Evolutionary conservation across 2,888 invertebrate genomes (phyloP), one percentile per base, ranked within the genome.

Genomic region (Apocheima hispidaria): DNA sequence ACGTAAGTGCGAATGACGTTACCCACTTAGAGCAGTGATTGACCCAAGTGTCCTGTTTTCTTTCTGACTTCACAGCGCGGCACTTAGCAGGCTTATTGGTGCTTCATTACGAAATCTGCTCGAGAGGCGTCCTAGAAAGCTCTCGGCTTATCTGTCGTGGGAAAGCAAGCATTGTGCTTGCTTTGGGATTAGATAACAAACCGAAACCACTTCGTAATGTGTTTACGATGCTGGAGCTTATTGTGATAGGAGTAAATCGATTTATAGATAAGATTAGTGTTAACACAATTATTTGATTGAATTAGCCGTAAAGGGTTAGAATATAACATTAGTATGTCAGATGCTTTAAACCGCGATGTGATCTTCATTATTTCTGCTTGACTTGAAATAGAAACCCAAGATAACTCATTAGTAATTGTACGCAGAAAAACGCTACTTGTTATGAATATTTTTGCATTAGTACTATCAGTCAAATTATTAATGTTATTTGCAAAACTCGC

Each of bases 131-230:
- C 10, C 55, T 52, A 72, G 72, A 80, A 75, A 72, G 72, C 84
- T 81, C 81, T 83, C 69, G 65, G 30, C 30, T 35, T 82, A 84
- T 84, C 81, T 64, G 46, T 56, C 84, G 83, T 86, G 87, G 85
- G 87, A 87, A 86, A 75, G 77, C 70, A 72, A 72, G 65, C 70
- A 58, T n/a, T n/a, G n/a, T 55, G 60, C 51, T 60, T 60, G 60
- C 41, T n/a, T 1, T 16, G 36, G 67, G 84, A 79, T 83, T 76
- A 84, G 84, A 84, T 84, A 79, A 81, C 61, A 12, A 21, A 51
- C 26, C n/a, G 55, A 23, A 23, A 40, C 16, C 59, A 52, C 58
- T 61, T 36, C 12, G 64, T 65, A 60, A 66, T 66, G 20, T 66
- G 64, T 69, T 64, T 57, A 58, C 61, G 56, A 18, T 36, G 56